These are phyloP conservation scores for Strigamia transsilvanica DNA, from an alignment of 2,888 invertebrate genomes.

Conservation along the genomic window DNA sequence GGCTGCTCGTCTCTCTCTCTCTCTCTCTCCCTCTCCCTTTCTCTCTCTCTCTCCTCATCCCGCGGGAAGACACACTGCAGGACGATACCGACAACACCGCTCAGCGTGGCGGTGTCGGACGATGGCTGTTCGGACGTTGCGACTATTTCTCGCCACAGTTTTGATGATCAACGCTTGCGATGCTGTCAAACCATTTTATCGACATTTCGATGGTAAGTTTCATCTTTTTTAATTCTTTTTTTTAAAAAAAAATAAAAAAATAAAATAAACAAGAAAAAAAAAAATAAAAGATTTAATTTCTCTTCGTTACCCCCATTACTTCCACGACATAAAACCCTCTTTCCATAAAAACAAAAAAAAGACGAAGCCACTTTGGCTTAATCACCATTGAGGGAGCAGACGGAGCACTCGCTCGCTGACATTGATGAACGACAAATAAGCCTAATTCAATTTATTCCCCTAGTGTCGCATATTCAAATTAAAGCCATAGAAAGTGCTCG, in stretches of 20 bases:
- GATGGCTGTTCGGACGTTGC: slow-evolving; percentile 9
- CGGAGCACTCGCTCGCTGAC: not conserved
- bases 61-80: not conserved
- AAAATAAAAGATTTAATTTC: not conserved
- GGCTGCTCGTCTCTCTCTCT: not conserved
- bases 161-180: not conserved
- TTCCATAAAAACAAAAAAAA: not conserved
- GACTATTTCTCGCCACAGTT: not conserved
- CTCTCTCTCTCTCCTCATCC: not conserved
- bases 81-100: not conserved
- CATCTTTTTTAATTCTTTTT: not conserved
- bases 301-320: not conserved
- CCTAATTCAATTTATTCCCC: not conserved
- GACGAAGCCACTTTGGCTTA: not conserved
- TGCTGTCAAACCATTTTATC: slow-evolving; percentile 21
- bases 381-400: slow-evolving; percentile 12
- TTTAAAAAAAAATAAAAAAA: not conserved
- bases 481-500: not conserved
- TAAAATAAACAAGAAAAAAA: not conserved
- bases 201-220: slow-evolving; percentile 26
- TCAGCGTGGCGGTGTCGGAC: not conserved
- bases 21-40: no score
- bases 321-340: not conserved
- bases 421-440: slow-evolving; percentile 22
- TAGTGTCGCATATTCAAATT: slow-evolving; percentile 15